These are phyloP conservation scores for Corythaixoides concolor DNA, from an alignment of 2,113 vertebrate genomes.

Conservation along the genomic window DNA sequence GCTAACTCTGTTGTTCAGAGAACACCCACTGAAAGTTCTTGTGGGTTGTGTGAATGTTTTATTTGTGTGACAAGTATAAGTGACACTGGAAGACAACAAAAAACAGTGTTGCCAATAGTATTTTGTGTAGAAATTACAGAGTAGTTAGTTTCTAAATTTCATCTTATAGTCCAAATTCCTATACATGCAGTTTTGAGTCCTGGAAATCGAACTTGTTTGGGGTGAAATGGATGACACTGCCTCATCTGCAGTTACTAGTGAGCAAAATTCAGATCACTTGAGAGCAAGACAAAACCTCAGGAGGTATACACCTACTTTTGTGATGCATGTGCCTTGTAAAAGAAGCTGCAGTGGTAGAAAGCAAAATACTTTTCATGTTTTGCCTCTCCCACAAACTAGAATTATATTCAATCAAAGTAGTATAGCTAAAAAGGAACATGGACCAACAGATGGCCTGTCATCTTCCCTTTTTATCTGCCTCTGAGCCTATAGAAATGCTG, in stretches of 20 bases:
- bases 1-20: background rate
- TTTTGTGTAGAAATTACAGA: background rate
- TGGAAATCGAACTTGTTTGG: background rate
- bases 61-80: background rate
- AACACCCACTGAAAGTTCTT: background rate
- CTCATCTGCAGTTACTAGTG: background rate
- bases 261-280: background rate
- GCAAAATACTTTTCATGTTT: background rate
- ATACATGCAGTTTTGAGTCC: background rate
- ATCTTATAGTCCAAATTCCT: background rate
- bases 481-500: background rate
- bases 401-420: background rate
- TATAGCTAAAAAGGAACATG: background rate
- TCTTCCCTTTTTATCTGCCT: background rate
- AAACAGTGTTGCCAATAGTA: background rate
- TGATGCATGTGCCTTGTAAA: fast-evolving
- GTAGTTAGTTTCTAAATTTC: background rate
- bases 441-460: background rate
- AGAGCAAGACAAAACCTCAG: background rate
- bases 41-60: background rate
- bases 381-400: background rate
- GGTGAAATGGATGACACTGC: background rate
- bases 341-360: background rate
- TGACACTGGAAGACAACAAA: background rate
- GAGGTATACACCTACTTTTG: background rate